Base-by-base conservation (phyloP, 2,888 invertebrate genomes). In the Pachycephus smyrnensis region DNA sequence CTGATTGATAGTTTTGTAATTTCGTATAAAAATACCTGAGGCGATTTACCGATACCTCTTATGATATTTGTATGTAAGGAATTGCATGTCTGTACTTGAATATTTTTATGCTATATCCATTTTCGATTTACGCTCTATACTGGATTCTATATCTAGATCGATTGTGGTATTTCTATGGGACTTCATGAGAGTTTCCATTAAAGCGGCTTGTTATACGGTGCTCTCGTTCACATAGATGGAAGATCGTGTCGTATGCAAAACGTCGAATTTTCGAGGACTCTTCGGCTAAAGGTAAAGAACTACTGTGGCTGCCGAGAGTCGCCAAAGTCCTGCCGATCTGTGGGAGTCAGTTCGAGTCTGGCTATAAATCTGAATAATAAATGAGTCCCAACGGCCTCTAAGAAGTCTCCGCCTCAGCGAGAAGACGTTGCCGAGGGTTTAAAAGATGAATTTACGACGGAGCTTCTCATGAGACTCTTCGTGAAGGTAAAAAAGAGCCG, bases 301-400 rank as follows among this genome's bases (percentile, higher is more conserved):
- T 76, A 76, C 80, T 77, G 82, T 55, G 55, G 33, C 71, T 71
- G 32, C 71, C 33, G 71, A 31, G 71, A 31, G 71, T 71, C 71
- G 75, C 78, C 55, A 90, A 90, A 90, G 89, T 90, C 89, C 90
- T 90, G 91, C 91, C 90, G 91, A 91, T 91, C 91, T 91, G 90
- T 89, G 89, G 89, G 89, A 79, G 91, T 90, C 89, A 90, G 88
- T 84, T 86, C 86, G 87, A 89, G 88, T 86, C 88, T 85, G 88
- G 89, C 91, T 89, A 91, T 91, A 91, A 91, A 91, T 91, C 91
- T 91, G 90, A 91, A 91, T 91, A 91, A 91, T 91, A 91, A 91
- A 91, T 89, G 91, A 91, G 89, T 87, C 88, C 87, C 90, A 87
- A 90, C 90, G 90, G 90, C 89, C 90, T 89, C 89, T 91, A 91